Percentiles rank a stretch among this genome's conserved stretches.
Conservation (phyloP, 2,113 vertebrate genomes). For the Clarias batrachus region DNA sequence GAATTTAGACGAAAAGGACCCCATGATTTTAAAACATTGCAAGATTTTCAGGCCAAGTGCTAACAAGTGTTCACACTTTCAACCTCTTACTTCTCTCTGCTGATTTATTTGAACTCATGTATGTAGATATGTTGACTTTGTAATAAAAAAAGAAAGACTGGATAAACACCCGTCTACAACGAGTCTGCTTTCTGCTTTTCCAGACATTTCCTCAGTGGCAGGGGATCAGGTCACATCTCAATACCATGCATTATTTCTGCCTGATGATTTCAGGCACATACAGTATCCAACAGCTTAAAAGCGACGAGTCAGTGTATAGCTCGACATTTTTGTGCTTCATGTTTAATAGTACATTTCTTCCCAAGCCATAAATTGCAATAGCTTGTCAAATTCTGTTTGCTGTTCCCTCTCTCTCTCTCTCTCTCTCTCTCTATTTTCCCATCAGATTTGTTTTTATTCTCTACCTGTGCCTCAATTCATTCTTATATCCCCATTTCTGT, state of each 20-base stretch:
- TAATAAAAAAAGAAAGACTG: constrained; percentile 57
- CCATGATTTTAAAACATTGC: constrained; percentile 1
- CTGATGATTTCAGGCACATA: too few species aligned
- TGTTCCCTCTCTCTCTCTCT: not conserved
- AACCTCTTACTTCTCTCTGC: constrained; percentile 49
- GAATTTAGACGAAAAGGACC: not conserved
- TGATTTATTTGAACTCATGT: constrained; percentile 52
- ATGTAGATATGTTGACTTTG: constrained; percentile 59
- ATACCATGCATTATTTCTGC: not conserved
- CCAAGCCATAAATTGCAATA: not conserved
- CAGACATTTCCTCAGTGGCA: not conserved
- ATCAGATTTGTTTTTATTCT: not conserved
- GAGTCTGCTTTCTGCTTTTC: constrained; percentile 17
- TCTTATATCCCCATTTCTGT: not conserved
- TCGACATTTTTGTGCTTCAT: not conserved
- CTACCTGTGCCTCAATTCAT: not conserved
- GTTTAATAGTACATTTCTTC: not conserved
- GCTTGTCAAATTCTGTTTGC: not conserved
- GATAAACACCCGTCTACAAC: constrained; percentile 20
- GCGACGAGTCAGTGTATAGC: not conserved
- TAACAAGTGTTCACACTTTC: constrained; percentile 42
- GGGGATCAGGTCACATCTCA: not conserved
- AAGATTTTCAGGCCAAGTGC: constrained; percentile 44
- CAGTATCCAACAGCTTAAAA: not conserved
- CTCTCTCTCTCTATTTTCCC: not conserved